These are phyloP conservation scores for Apamea anceps DNA, from an alignment of 2,888 invertebrate genomes.

Conservation along the genomic window DNA sequence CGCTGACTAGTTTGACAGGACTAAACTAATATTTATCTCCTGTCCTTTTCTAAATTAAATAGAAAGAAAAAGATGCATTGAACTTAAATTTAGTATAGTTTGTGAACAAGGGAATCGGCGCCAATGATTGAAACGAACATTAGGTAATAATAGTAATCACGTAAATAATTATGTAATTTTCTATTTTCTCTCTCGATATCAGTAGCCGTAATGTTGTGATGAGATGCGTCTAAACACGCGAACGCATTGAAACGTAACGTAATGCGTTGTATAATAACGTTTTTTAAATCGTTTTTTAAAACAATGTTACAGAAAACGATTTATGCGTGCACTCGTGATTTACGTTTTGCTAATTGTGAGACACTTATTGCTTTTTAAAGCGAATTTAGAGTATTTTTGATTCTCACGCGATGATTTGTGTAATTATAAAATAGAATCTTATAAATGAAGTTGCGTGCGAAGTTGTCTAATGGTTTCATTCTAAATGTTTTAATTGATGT, in stretches of 20 bases:
- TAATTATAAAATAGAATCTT: constrained; percentile 46
- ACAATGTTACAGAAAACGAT: constrained; percentile 32
- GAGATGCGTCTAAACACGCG: constrained; percentile 74
- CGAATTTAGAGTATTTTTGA: constrained; percentile 30
- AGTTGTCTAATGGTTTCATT: constrained; percentile 12
- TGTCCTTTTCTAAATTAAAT: too few species aligned
- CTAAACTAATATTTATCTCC: too few species aligned
- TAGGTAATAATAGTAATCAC: constrained; percentile 17
- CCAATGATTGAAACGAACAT: constrained; percentile 24
- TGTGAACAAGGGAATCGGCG: too few species aligned
- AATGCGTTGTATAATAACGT: constrained; percentile 25
- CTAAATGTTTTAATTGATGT: constrained; percentile 29
- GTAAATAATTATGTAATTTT: constrained; percentile 48
- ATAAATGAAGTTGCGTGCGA: constrained; percentile 12
- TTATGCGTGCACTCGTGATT: constrained; percentile 41
- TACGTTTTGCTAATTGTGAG: constrained; percentile 56
- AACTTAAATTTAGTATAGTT: too few species aligned
- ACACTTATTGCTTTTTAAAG: constrained; percentile 46
- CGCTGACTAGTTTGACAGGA: too few species aligned
- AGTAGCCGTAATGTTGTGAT: constrained; percentile 69
- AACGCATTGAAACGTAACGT: constrained; percentile 67
- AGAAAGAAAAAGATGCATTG: too few species aligned
- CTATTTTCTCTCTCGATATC: constrained; percentile 80
- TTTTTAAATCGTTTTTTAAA: constrained; percentile 13
- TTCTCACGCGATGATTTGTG: constrained; percentile 42